Conservation (phyloP, 1,140 invertebrate genomes). For the Drosophila gunungcola region DNA sequence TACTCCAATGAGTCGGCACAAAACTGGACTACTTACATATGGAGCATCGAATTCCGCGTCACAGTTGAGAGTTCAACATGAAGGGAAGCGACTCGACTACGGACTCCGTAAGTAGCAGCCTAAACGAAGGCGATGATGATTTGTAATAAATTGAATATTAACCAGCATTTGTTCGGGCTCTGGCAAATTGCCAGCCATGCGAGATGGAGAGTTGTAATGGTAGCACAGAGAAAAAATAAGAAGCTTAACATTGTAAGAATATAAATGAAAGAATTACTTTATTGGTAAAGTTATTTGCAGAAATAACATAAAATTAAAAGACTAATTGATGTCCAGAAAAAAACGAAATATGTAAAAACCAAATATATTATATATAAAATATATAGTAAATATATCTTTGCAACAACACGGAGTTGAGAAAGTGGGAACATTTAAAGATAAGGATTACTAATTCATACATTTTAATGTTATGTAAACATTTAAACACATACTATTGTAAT, state of each 20-base stretch:
- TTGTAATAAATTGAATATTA: slow-evolving; percentile 81
- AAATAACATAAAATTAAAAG: no score
- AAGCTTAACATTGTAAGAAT: background rate
- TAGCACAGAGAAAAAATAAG: slow-evolving; percentile 8
- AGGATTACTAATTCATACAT: no score
- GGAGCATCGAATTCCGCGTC: slow-evolving; percentile 67
- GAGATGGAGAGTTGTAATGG: background rate
- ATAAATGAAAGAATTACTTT: background rate
- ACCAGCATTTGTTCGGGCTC: slow-evolving; percentile 61
- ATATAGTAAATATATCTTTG: no score
- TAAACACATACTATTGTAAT: no score
- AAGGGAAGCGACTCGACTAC: slow-evolving; percentile 34
- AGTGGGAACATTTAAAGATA: no score
- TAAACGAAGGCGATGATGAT: slow-evolving; percentile 67
- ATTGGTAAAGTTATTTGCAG: background rate
- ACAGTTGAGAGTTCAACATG: slow-evolving; percentile 77
- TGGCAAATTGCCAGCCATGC: slow-evolving; percentile 67
- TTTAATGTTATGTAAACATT: no score
- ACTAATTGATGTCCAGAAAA: no score
- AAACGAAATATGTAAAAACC: no score
- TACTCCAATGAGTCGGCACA: slow-evolving; percentile 67
- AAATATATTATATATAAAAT: no score
- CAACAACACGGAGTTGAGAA: no score
- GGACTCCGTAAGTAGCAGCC: slow-evolving; percentile 52
- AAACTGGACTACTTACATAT: slow-evolving; percentile 26